Conservation (phyloP, 2,888 invertebrate genomes). For the Ariolimax columbianus region DNA sequence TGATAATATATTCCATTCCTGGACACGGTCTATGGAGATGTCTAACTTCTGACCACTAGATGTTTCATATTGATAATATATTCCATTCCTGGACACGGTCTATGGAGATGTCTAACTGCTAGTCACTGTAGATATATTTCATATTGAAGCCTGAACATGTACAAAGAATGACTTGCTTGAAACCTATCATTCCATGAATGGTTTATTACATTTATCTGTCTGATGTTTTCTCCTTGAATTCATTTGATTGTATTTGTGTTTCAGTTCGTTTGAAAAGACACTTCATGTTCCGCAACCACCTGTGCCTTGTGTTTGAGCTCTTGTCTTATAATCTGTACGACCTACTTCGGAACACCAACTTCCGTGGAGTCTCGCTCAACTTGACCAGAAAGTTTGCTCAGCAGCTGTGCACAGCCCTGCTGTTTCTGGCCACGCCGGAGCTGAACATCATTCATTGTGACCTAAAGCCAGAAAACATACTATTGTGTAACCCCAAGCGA, state of each 20-base stretch:
- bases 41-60: no score
- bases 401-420: conserved; percentile 98
- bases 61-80: no score
- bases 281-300: conserved; percentile 99
- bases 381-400: conserved; percentile 99
- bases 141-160: no score
- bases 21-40: no score
- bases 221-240: no score
- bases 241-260: conserved; percentile 47
- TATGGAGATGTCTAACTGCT: no score
- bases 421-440: conserved; percentile 99
- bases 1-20: no score
- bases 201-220: no score
- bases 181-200: no score
- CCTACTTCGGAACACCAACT: conserved; percentile 99
- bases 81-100: no score
- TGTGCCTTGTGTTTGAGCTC: conserved; percentile 99
- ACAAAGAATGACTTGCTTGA: no score
- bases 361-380: conserved; percentile 99
- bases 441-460: conserved; percentile 88
- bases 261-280: conserved; percentile 99
- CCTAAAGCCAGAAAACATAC: conserved; percentile 99
- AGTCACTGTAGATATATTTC: no score
- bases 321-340: conserved; percentile 99
- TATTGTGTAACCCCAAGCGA: conserved; percentile 99